phyloP scores from a whole-genome alignment of 1,140 invertebrate genomes.

The Dufourea novaeangliae region DNA sequence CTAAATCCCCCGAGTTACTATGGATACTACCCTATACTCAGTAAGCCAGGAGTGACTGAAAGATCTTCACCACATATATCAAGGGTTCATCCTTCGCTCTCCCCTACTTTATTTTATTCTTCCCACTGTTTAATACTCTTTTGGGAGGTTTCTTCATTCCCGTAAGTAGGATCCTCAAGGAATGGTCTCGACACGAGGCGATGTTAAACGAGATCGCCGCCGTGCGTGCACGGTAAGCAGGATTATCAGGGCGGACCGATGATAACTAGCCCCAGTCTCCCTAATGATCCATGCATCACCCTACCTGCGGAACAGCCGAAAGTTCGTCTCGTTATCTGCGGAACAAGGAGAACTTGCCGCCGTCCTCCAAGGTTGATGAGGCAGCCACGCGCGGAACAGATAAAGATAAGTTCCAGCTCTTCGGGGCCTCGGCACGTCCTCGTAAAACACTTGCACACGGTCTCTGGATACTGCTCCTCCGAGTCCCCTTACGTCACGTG shows the following conservation, averaged over 20 bases:
- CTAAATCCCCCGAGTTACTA: no score
- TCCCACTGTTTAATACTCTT: neutral
- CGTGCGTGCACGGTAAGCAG: neutral
- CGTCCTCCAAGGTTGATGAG: conserved; percentile 44
- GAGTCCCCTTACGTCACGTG: neutral
- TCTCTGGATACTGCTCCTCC: neutral
- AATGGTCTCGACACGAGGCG: neutral
- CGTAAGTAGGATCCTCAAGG: neutral
- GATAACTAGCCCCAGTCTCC: conserved; percentile 44
- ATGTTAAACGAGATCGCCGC: conserved; percentile 9
- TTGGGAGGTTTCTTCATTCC: no score
- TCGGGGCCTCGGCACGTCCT: neutral
- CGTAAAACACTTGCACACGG: neutral
- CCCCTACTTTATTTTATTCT: no score
- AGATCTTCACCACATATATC: no score
- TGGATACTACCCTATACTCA: no score
- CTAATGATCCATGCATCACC: conserved; percentile 63
- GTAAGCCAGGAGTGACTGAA: no score
- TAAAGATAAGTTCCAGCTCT: conserved; percentile 37
- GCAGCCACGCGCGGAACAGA: conserved; percentile 13
- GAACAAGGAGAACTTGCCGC: conserved; percentile 24
- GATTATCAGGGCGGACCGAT: conserved; percentile 48
- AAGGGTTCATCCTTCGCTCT: no score
- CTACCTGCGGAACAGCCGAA: conserved; percentile 51
- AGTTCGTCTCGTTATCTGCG: conserved; percentile 58